A percentile compares a stretch with the other conserved stretches of the same genome.
Evolutionary conservation across 37 sponge, comb jelly and placozoan species (phyloP).

Genomic region (Oscarella lobularis): DNA sequence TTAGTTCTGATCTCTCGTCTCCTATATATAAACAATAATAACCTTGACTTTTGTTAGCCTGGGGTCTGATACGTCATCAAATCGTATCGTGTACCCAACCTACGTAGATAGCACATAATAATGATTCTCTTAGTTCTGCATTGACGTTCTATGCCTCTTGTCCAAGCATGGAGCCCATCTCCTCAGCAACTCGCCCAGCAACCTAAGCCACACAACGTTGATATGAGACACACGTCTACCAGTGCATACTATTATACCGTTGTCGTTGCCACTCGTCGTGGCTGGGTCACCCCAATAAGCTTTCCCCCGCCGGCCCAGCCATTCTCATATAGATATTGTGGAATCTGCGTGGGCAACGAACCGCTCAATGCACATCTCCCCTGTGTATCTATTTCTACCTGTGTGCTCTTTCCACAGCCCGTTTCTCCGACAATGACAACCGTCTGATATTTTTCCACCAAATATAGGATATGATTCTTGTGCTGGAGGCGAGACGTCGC

Average conservation of each 20-base stretch:
- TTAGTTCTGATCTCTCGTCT: not conserved
- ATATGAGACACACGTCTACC: not conserved
- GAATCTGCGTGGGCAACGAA: slow-evolving; percentile 18
- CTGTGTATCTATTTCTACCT: slow-evolving; percentile 17
- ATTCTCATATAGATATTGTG: slow-evolving; percentile 83
- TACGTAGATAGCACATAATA: slow-evolving; percentile 3
- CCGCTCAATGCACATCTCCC: not conserved
- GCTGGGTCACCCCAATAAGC: slow-evolving; percentile 78
- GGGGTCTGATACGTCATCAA: slow-evolving; percentile 66
- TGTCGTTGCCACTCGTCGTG: slow-evolving; percentile 70
- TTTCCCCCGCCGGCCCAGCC: slow-evolving; percentile 61
- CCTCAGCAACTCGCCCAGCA: slow-evolving; percentile 77
- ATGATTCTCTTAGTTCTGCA: not conserved
- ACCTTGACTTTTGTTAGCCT: slow-evolving; percentile 71
- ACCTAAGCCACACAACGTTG: slow-evolving; percentile 27
- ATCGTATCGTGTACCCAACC: slow-evolving; percentile 83
- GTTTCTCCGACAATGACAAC: slow-evolving; percentile 83
- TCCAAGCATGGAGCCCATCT: slow-evolving; percentile 58
- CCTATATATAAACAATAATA: too few relatives aligned
- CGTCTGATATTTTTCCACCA: slow-evolving; percentile 60
- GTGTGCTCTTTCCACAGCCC: slow-evolving; percentile 88
- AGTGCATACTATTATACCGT: slow-evolving; percentile 33
- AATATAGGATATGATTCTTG: slow-evolving; percentile 71
- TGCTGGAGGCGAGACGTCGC: too few relatives aligned
- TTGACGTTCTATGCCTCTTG: slow-evolving; percentile 36